Conservation (phyloP, 1,140 invertebrate species). For the Dendrolimus kikuchii region DNA sequence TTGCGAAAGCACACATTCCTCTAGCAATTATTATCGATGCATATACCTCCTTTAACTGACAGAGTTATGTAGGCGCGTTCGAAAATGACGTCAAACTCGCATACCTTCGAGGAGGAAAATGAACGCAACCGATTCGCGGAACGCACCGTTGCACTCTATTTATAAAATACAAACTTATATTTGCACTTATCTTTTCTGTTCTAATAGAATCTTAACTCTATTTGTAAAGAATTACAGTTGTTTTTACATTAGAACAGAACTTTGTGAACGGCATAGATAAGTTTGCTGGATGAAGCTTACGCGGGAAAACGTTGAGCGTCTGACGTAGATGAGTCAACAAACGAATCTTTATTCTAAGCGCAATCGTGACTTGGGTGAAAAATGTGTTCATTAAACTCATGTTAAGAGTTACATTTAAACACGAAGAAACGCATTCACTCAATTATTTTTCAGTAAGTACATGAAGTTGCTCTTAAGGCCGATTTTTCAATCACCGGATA, state of each 20-base stretch:
- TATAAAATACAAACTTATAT: conserved; percentile 37
- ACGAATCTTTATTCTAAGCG: conserved; percentile 35
- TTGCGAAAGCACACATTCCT: too few species aligned
- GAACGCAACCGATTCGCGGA: conserved; percentile 52
- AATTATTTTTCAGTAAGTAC: too few species aligned
- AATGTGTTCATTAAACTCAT: conserved; percentile 13
- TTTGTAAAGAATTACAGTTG: conserved; percentile 12
- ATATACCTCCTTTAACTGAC: conserved; percentile 18
- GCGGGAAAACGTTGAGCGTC: conserved; percentile 53
- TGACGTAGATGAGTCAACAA: conserved; percentile 45
- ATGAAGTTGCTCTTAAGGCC: too few species aligned
- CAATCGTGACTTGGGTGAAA: conserved; percentile 41
- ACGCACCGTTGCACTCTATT: conserved; percentile 55
- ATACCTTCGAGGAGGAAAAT: conserved; percentile 61
- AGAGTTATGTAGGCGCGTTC: conserved; percentile 32
- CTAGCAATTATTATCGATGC: too few species aligned
- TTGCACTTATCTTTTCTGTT: conserved; percentile 13
- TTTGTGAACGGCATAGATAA: conserved; percentile 5
- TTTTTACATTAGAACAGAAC: conserved; percentile 2
- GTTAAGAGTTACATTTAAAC: too few species aligned
- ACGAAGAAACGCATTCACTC: too few species aligned
- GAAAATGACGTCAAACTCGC: conserved; percentile 37
- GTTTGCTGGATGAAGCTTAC: conserved; percentile 19
- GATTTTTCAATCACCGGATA: too few species aligned
- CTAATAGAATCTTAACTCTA: conserved; percentile 20